These are phyloP conservation scores for Halcyon senegalensis DNA, from an alignment of 2,113 vertebrate species.

Conservation along the genomic window DNA sequence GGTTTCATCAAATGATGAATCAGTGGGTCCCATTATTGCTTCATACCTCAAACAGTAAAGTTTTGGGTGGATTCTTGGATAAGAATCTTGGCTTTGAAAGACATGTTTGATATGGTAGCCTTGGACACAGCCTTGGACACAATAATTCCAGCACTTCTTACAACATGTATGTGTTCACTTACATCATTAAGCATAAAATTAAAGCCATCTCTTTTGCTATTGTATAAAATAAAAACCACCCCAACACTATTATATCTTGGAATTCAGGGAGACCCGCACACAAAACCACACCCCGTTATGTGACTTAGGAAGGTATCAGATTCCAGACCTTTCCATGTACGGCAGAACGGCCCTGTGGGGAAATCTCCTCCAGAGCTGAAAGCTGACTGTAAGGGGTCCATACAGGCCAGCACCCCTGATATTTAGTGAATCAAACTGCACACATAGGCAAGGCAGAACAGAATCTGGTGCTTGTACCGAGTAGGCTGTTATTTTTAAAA, in stretches of 20 bases:
- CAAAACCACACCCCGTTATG: rapidly evolving
- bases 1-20: slow-evolving; percentile 49
- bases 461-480: background rate
- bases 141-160: background rate
- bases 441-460: background rate
- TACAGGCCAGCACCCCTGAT: background rate
- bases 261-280: background rate
- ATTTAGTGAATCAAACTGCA: background rate
- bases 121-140: background rate
- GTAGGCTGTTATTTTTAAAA: background rate
- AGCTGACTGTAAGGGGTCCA: background rate
- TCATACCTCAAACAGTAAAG: slow-evolving; percentile 41
- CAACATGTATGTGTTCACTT: background rate
- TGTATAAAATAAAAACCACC: background rate
- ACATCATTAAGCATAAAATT: background rate
- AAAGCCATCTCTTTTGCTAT: background rate
- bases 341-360: background rate
- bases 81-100: slow-evolving; percentile 5
- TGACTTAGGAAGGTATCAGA: background rate
- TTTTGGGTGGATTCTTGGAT: slow-evolving; percentile 45
- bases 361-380: background rate
- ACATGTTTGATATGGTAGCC: background rate
- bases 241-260: background rate
- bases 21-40: slow-evolving; percentile 53
- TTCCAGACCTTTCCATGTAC: background rate